These are phyloP conservation scores for Cheilosia grossa DNA, from an alignment of 2,888 invertebrate genomes.

Conservation along the genomic window DNA sequence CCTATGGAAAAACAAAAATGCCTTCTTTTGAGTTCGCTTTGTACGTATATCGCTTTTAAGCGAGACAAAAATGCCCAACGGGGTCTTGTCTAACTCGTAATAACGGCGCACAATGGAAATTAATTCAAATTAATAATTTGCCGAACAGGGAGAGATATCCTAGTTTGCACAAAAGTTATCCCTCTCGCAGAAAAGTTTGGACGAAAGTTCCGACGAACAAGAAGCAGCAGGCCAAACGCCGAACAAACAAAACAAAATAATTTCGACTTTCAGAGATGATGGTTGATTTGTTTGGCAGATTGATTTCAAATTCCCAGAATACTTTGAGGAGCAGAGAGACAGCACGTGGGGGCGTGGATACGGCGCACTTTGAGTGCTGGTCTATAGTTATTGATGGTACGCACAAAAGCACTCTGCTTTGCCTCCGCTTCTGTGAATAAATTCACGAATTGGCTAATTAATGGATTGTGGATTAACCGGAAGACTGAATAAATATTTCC, in stretches of 20 bases:
- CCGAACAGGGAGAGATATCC: conserved; percentile 21
- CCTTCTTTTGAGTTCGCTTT: background rate
- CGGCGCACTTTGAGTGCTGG: conserved; percentile 3
- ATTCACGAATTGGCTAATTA: conserved; percentile 39
- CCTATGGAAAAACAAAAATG: background rate
- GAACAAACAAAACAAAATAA: conserved; percentile 2
- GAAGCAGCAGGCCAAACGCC: background rate
- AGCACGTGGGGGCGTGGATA: background rate
- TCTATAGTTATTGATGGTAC: conserved; percentile 11
- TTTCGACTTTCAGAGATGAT: conserved; percentile 38
- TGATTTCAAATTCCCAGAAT: conserved; percentile 35
- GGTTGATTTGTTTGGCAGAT: conserved; percentile 51
- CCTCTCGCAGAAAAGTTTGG: conserved; percentile 7
- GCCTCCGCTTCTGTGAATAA: background rate
- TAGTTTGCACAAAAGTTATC: conserved; percentile 33
- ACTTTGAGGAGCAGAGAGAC: too few relatives aligned
- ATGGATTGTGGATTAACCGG: conserved; percentile 49
- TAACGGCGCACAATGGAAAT: conserved; percentile 32
- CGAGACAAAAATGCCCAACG: conserved; percentile 31
- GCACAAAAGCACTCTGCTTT: background rate
- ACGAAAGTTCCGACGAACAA: background rate
- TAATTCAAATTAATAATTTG: conserved; percentile 61
- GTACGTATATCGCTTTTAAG: background rate
- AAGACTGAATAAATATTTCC: conserved; percentile 29
- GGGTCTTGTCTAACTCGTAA: background rate